phyloP scores from a whole-genome alignment of 2,113 vertebrate species.

The Enhydra lutris region DNA sequence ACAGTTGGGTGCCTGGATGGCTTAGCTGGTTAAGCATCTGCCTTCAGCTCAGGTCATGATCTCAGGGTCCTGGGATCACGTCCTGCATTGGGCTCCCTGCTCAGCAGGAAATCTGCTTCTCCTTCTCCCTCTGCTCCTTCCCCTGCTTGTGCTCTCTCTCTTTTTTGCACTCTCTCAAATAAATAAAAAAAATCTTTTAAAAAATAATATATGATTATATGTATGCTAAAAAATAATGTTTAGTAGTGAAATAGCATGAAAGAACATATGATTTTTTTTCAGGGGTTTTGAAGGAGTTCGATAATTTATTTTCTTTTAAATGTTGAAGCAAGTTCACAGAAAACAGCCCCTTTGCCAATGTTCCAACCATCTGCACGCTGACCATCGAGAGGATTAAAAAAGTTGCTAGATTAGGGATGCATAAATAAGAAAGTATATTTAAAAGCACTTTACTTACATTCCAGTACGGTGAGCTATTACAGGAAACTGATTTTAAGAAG shows the following conservation, averaged over 20 bases:
- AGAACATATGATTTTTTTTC: not conserved
- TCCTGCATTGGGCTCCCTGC: not conserved
- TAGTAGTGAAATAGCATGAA: not conserved
- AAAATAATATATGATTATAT: accelerated
- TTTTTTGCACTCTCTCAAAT: not conserved
- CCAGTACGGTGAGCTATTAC: not conserved
- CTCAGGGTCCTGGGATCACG: not conserved
- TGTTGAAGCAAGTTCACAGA: not conserved
- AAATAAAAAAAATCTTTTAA: not conserved
- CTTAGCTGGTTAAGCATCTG: not conserved
- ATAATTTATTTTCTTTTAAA: not conserved
- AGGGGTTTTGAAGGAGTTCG: not conserved
- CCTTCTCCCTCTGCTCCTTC: not conserved
- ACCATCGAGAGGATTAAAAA: not conserved
- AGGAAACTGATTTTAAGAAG: not conserved
- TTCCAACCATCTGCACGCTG: not conserved
- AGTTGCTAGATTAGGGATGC: not conserved
- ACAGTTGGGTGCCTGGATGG: not conserved
- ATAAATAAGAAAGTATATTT: not conserved
- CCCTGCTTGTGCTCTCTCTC: not conserved
- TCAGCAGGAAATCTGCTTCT: not conserved
- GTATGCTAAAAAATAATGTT: not conserved
- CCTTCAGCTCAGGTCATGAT: not conserved
- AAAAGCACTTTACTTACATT: not conserved
- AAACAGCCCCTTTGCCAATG: not conserved